These are phyloP conservation scores for Girardia tigrina DNA, from an alignment of 2,888 invertebrate species.

Conservation along the genomic window DNA sequence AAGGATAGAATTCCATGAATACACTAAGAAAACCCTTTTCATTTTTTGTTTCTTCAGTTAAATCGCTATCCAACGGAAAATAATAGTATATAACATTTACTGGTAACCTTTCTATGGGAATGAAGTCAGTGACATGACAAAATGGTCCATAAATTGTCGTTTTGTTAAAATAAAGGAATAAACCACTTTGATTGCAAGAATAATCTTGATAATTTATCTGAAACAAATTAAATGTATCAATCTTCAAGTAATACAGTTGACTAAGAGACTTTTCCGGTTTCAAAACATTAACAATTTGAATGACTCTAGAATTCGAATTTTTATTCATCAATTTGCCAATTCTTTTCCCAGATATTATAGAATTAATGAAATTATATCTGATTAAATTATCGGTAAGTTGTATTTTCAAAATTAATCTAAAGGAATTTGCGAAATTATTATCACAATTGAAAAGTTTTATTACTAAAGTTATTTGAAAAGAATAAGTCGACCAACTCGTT, in stretches of 20 bases:
- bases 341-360: background rate
- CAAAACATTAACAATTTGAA: background rate
- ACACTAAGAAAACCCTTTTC: too few species aligned
- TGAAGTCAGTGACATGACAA: background rate
- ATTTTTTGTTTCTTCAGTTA: too few species aligned
- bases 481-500: background rate
- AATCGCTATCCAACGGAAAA: background rate
- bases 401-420: background rate
- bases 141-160: background rate
- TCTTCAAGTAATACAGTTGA: background rate
- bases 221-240: background rate
- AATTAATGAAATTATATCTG: background rate
- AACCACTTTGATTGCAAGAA: background rate
- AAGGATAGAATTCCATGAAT: background rate
- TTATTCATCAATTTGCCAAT: background rate
- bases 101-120: background rate
- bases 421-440: background rate
- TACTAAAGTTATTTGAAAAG: background rate
- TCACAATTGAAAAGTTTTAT: background rate
- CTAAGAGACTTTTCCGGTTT: background rate
- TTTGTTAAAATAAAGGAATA: background rate
- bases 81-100: background rate
- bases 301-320: background rate
- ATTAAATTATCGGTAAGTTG: background rate
- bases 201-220: conserved; percentile 1